phyloP scores from a whole-genome alignment of 2,888 invertebrate species.

The Cataglyphis cursor region DNA sequence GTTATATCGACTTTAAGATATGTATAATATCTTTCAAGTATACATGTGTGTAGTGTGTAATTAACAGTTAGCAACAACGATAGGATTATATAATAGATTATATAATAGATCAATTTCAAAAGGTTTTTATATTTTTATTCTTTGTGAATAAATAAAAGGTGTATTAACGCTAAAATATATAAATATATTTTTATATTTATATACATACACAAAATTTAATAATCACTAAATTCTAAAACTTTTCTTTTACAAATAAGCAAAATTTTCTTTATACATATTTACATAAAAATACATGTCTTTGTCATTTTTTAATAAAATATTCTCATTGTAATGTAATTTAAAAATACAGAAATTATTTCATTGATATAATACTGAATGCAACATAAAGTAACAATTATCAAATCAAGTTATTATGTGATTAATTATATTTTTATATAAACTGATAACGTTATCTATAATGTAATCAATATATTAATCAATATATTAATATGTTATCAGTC shows the following conservation, averaged over 20 bases:
- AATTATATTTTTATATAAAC: not conserved
- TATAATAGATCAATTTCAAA: not conserved
- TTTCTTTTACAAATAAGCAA: not conserved
- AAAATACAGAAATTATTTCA: not conserved
- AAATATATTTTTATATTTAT: not conserved
- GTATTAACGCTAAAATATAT: slow-evolving; percentile 10
- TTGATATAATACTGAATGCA: not conserved
- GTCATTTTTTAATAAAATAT: not conserved
- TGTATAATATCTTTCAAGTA: not conserved
- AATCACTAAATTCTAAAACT: not conserved
- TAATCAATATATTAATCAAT: not conserved
- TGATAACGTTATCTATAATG: not conserved
- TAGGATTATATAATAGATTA: not conserved
- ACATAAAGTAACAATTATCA: not conserved
- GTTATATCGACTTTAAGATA: not conserved
- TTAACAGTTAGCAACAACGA: not conserved
- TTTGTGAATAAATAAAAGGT: slow-evolving; percentile 28
- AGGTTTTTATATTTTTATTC: not conserved
- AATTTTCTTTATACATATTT: not conserved
- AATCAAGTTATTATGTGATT: not conserved
- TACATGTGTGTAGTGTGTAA: slow-evolving; percentile 11
- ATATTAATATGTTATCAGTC: not conserved
- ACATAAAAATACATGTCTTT: not conserved
- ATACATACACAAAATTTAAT: not conserved
- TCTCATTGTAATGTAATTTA: not conserved